phyloP scores from a whole-genome alignment of 2,113 vertebrate genomes.

The Monarcha castaneiventris region DNA sequence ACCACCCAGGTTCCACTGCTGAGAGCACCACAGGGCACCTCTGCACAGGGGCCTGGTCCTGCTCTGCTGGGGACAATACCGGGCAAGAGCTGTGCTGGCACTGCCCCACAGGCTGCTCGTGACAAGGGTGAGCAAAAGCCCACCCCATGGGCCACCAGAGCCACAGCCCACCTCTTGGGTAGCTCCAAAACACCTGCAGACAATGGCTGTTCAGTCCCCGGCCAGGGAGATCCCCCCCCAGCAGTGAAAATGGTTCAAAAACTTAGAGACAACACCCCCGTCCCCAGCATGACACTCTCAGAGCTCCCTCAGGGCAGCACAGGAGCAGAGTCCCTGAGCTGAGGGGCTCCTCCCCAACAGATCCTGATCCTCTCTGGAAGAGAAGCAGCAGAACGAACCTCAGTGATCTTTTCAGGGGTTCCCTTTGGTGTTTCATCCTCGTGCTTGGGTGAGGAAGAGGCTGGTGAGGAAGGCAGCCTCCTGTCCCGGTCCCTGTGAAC shows the following conservation, averaged over 20 bases:
- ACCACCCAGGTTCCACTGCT: neutral
- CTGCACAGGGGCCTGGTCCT: neutral
- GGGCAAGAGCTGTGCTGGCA: rapidly evolving
- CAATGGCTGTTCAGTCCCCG: neutral
- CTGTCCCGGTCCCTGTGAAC: constrained; percentile 84
- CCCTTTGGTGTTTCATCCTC: constrained; percentile 75
- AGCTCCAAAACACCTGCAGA: neutral
- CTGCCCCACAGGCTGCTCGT: neutral
- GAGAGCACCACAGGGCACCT: neutral
- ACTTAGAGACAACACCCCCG: neutral
- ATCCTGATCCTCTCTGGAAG: neutral
- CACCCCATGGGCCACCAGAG: neutral
- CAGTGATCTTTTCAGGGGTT: constrained; percentile 84
- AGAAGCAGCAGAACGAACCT: constrained; percentile 70
- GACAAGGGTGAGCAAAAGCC: neutral
- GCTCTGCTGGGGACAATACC: neutral
- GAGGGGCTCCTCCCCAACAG: neutral
- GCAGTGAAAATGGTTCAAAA: neutral
- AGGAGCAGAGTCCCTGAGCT: neutral
- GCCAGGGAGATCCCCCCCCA: neutral
- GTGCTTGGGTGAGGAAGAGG: constrained; percentile 79
- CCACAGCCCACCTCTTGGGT: neutral
- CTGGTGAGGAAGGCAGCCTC: constrained; percentile 86
- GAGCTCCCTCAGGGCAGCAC: neutral
- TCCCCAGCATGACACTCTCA: rapidly evolving